Evolutionary conservation across 2,797 vertebrate species (phyloP).

Genomic region (Ctenopoma kingsleyae): DNA sequence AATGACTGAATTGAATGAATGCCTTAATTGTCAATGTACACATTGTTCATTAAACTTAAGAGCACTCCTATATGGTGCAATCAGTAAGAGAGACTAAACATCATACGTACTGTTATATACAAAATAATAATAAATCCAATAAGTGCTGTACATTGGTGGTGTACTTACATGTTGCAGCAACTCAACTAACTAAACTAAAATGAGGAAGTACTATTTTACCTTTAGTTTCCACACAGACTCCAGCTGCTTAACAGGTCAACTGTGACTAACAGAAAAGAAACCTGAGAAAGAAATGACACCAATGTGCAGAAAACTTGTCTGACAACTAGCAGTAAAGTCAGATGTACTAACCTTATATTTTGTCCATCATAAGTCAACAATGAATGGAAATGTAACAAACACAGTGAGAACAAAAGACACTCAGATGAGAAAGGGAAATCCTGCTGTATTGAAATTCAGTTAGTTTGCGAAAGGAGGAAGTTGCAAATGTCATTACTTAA

Average conservation of each 20-base stretch:
- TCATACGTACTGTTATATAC: too few relatives aligned
- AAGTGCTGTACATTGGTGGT: neutral
- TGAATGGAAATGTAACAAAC: constrained; percentile 3
- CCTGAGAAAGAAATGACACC: neutral
- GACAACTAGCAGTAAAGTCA: constrained; percentile 16
- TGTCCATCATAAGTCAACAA: neutral
- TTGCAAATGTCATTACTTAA: constrained; percentile 50
- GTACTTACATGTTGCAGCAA: neutral
- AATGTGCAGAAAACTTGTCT: constrained; percentile 26
- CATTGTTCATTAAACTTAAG: too few relatives aligned
- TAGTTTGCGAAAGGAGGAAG: constrained; percentile 60
- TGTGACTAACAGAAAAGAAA: constrained; percentile 15
- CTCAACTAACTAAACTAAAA: constrained; percentile 25
- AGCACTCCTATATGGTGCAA: too few relatives aligned
- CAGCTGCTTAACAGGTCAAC: constrained; percentile 32
- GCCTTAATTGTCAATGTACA: too few relatives aligned
- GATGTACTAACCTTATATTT: neutral
- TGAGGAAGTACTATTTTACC: constrained; percentile 35
- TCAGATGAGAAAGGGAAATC: constrained; percentile 45
- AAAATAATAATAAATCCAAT: neutral
- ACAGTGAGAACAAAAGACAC: neutral
- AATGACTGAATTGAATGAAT: too few relatives aligned
- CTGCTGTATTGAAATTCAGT: constrained; percentile 47
- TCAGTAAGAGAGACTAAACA: too few relatives aligned
- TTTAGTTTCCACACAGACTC: constrained; percentile 29